These are phyloP conservation scores for Drosophila ironensis DNA, from an alignment of 1,140 invertebrate genomes.

Conservation along the genomic window DNA sequence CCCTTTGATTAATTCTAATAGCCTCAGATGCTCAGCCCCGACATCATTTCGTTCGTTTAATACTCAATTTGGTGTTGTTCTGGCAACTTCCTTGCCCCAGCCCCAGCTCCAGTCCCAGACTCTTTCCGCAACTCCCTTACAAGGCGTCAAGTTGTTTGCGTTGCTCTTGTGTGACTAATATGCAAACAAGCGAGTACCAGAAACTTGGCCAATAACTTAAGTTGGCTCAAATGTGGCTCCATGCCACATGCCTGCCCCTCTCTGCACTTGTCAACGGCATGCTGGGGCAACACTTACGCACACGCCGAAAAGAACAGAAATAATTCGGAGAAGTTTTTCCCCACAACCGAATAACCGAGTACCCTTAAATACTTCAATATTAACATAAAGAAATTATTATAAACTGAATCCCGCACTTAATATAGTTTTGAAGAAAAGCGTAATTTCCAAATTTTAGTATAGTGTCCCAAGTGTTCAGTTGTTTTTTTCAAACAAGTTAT, in stretches of 20 bases:
- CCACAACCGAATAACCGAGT: background rate
- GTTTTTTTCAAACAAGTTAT: too few relatives aligned
- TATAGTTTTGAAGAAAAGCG: too few relatives aligned
- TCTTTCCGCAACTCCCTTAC: background rate
- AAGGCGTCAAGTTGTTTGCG: constrained; percentile 48
- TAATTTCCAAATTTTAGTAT: too few relatives aligned
- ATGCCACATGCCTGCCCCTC: constrained; percentile 9
- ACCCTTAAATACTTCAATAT: background rate
- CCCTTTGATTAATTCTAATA: constrained; percentile 81
- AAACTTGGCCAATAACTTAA: constrained; percentile 71
- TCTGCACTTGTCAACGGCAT: constrained; percentile 29
- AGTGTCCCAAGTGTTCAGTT: too few relatives aligned
- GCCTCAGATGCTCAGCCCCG: constrained; percentile 69
- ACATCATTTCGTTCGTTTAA: constrained; percentile 78
- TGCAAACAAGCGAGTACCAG: constrained; percentile 67
- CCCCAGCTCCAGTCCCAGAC: too few relatives aligned
- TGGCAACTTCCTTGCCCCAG: background rate
- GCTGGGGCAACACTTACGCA: constrained; percentile 49
- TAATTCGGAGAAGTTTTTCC: background rate
- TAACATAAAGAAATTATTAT: background rate
- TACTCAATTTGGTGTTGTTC: constrained; percentile 73
- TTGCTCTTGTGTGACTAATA: constrained; percentile 71
- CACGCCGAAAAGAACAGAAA: constrained; percentile 6
- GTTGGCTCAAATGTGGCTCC: constrained; percentile 62
- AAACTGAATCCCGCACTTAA: too few relatives aligned